These are phyloP conservation scores for Siniperca obscura DNA, from an alignment of 2,797 vertebrate species.

Conservation along the genomic window DNA sequence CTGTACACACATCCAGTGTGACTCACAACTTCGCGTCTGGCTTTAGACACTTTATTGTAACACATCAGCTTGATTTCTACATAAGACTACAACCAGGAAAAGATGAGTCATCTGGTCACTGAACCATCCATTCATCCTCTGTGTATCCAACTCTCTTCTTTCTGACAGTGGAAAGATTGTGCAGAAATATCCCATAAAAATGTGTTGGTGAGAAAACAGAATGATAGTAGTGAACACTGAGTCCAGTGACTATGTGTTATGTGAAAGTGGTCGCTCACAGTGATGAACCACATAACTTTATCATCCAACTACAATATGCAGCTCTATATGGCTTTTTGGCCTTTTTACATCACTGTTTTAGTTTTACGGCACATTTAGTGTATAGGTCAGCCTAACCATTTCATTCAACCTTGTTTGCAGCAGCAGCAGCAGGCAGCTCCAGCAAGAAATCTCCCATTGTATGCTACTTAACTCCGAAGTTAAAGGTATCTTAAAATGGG, in stretches of 20 bases:
- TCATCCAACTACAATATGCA: background rate
- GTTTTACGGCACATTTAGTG: background rate
- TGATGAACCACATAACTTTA: background rate
- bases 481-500: no score
- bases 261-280: background rate
- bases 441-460: background rate
- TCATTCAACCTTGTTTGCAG: background rate
- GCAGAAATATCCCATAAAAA: conserved; percentile 1
- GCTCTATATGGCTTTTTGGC: background rate
- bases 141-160: conserved; percentile 18
- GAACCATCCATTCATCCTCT: conserved; percentile 30
- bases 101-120: conserved; percentile 36
- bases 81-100: conserved; percentile 20
- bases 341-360: background rate
- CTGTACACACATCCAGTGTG: conserved; percentile 17
- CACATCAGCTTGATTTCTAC: conserved; percentile 44
- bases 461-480: background rate
- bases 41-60: conserved; percentile 33
- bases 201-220: background rate
- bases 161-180: conserved; percentile 25
- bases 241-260: background rate
- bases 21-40: conserved; percentile 24
- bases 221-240: background rate
- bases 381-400: background rate
- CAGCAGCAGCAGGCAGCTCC: background rate